Conservation (phyloP, 2,797 vertebrate genomes). For the Hyperoplus immaculatus region DNA sequence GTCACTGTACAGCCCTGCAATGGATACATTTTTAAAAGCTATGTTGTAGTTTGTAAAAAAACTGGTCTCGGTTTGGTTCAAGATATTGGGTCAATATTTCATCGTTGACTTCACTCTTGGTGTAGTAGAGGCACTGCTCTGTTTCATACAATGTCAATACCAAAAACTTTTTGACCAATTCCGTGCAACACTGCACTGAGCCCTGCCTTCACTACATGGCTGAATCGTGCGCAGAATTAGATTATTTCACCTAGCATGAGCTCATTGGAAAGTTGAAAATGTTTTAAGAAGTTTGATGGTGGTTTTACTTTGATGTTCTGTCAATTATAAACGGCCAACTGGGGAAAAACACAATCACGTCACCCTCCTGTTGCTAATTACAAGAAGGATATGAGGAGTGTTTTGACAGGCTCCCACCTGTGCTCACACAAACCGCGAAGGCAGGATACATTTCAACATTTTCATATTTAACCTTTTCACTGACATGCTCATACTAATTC, state of each 20-base stretch:
- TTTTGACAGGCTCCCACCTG: conserved; percentile 58
- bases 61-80: conserved; percentile 15
- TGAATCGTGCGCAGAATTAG: conserved; percentile 46
- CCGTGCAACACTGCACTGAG: conserved; percentile 45
- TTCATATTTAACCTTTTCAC: conserved; percentile 12
- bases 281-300: conserved; percentile 40
- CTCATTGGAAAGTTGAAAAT: conserved; percentile 59
- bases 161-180: conserved; percentile 44
- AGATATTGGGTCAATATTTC: conserved; percentile 27
- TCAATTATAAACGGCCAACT: conserved; percentile 39
- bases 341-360: conserved; percentile 39
- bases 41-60: neutral
- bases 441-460: neutral
- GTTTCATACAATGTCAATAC: conserved; percentile 37
- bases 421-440: conserved; percentile 1
- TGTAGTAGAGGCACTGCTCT: conserved; percentile 38
- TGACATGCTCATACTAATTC: neutral
- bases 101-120: conserved; percentile 57
- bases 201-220: conserved; percentile 26
- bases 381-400: conserved; percentile 17
- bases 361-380: conserved; percentile 56
- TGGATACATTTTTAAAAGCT: neutral
- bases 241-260: conserved; percentile 64
- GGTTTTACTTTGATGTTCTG: conserved; percentile 47
- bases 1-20: too few species aligned